A percentile compares a stretch with the other conserved stretches of the same genome.
phyloP scores from a whole-genome alignment of 2,113 vertebrate genomes.

The Suncus etruscus region DNA sequence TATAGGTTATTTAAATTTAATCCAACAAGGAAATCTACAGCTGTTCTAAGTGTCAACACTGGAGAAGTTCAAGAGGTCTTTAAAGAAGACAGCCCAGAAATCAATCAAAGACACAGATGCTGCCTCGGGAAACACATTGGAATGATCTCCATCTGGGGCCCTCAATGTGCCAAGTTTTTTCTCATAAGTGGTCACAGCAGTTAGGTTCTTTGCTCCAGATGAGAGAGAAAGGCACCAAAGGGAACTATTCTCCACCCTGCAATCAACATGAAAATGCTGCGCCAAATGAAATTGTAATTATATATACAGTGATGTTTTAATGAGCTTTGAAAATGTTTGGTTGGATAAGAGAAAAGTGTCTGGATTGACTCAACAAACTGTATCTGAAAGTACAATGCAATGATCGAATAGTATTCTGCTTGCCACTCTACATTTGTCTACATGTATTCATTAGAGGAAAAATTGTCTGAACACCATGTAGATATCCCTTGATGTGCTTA shows the following conservation, averaged over 20 bases:
- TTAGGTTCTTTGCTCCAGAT: constrained; percentile 86
- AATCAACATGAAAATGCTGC: constrained; percentile 86
- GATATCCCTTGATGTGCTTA: not conserved
- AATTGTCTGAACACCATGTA: not conserved
- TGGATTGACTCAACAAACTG: constrained; percentile 61
- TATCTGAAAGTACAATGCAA: constrained; percentile 51
- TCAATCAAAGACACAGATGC: constrained; percentile 80
- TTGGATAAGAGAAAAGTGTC: constrained; percentile 72
- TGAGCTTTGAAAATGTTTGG: constrained; percentile 84
- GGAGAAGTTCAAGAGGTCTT: constrained; percentile 78
- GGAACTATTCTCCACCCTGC: constrained; percentile 85
- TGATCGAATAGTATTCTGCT: constrained; percentile 22
- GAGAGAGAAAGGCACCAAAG: constrained; percentile 86
- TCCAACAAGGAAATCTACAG: constrained; percentile 50
- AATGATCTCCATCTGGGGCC: constrained; percentile 85
- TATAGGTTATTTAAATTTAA: constrained; percentile 41
- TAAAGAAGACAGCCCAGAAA: constrained; percentile 77
- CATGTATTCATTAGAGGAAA: not conserved
- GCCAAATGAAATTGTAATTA: constrained; percentile 85
- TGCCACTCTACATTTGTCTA: not conserved
- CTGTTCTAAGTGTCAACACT: constrained; percentile 64
- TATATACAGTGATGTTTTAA: constrained; percentile 85
- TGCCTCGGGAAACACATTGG: constrained; percentile 77
- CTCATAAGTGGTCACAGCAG: constrained; percentile 87
- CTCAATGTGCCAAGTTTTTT: constrained; percentile 82